These are phyloP conservation scores for Lamellibrachia luymesi DNA, from an alignment of 1,140 invertebrate species.

Conservation along the genomic window DNA sequence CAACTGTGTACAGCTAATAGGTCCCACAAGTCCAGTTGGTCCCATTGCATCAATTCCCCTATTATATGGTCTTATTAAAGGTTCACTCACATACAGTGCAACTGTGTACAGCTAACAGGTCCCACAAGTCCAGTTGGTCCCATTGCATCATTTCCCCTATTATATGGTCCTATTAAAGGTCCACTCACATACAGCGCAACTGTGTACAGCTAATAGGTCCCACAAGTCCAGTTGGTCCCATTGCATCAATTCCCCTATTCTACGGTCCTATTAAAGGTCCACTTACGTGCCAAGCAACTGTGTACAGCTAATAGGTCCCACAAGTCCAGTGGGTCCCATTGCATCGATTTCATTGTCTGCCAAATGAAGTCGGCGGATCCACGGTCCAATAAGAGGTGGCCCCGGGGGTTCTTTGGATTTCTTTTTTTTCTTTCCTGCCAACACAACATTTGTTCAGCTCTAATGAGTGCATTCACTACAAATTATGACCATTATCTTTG, in stretches of 20 bases:
- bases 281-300: slow-evolving; percentile 16
- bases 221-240: neutral
- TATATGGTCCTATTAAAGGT: too few relatives aligned
- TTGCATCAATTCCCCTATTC: neutral
- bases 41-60: too few relatives aligned
- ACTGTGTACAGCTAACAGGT: too few relatives aligned
- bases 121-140: too few relatives aligned
- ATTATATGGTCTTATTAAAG: too few relatives aligned
- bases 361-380: slow-evolving; percentile 53
- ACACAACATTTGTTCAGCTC: neutral
- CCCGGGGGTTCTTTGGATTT: slow-evolving; percentile 46
- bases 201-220: too few relatives aligned
- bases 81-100: too few relatives aligned
- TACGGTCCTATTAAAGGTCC: neutral
- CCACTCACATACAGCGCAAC: too few relatives aligned
- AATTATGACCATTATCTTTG: neutral
- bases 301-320: slow-evolving; percentile 9
- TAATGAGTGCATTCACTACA: neutral
- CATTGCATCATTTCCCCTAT: too few relatives aligned
- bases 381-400: slow-evolving; percentile 52
- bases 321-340: neutral
- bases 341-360: slow-evolving; percentile 49
- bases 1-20: too few relatives aligned
- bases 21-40: too few relatives aligned
- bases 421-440: slow-evolving; percentile 49